A percentile compares a stretch with the other conserved stretches of the same genome.
phyloP scores from a whole-genome alignment of 2,888 invertebrate species.

The Eupeodes latifasciatus region DNA sequence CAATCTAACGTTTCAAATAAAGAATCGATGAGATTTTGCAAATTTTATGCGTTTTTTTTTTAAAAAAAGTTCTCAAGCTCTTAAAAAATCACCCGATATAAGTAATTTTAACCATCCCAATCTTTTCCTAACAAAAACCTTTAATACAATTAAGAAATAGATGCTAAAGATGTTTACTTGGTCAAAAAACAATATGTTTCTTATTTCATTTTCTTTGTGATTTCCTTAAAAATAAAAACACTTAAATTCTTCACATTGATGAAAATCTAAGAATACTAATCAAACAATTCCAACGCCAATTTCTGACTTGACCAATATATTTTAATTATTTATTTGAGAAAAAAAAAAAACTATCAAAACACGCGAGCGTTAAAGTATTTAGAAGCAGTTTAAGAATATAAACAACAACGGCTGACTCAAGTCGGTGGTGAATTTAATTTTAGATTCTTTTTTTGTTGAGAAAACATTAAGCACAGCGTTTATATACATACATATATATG shows the following conservation, averaged over 20 bases:
- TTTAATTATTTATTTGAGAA: conserved; percentile 25
- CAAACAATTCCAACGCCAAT: conserved; percentile 6
- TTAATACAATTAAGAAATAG: not conserved
- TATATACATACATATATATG: not conserved
- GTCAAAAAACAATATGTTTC: no score
- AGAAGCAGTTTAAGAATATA: conserved; percentile 47
- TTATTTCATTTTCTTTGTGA: not conserved
- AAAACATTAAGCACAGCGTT: conserved; percentile 63
- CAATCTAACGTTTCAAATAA: no score
- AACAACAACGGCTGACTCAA: conserved; percentile 66
- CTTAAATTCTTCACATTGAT: conserved; percentile 1
- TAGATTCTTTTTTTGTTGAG: conserved; percentile 42
- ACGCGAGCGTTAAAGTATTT: conserved; percentile 54
- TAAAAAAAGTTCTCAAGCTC: no score
- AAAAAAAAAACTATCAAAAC: conserved; percentile 27
- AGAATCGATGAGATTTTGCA: no score
- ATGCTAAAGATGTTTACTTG: not conserved
- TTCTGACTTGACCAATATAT: conserved; percentile 21
- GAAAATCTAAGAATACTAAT: conserved; percentile 14
- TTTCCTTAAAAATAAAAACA: not conserved
- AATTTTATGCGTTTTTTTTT: no score
- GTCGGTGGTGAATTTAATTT: conserved; percentile 59
- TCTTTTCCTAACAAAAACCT: not conserved
- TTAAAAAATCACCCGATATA: no score
- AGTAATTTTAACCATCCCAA: no score